Evolutionary conservation across 2,888 invertebrate species (phyloP).

Genomic region (Cerceris ruficornis): DNA sequence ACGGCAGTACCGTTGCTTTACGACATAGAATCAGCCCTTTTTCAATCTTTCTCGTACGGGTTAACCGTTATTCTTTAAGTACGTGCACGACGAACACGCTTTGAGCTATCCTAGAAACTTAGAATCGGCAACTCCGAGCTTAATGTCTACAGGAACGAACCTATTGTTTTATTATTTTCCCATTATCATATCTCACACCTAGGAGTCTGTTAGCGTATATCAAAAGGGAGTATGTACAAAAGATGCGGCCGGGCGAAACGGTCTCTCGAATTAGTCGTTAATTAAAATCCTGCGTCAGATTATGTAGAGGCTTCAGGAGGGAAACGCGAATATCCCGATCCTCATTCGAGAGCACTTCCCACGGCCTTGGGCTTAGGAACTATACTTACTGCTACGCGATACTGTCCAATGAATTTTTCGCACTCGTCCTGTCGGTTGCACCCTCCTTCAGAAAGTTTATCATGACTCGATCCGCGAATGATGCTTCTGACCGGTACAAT

Average conservation of each 20-base stretch:
- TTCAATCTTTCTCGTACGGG: not conserved
- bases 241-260: constrained; percentile 27
- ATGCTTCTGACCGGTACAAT: constrained; percentile 33
- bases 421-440: constrained; percentile 12
- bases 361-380: constrained; percentile 71
- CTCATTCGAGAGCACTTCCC: constrained; percentile 26
- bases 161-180: constrained; percentile 40
- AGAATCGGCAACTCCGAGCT: constrained; percentile 60
- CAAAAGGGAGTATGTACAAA: constrained; percentile 77
- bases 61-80: constrained; percentile 53
- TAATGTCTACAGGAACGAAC: constrained; percentile 70
- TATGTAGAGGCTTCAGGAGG: not conserved
- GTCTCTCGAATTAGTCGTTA: constrained; percentile 10
- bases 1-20: no score
- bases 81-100: constrained; percentile 57
- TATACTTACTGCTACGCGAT: constrained; percentile 77
- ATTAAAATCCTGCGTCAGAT: not conserved
- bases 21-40: not conserved
- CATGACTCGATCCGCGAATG: constrained; percentile 14
- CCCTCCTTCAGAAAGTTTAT: not conserved
- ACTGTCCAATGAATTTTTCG: constrained; percentile 60
- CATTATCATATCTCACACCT: constrained; percentile 56
- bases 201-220: constrained; percentile 71
- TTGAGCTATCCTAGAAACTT: constrained; percentile 39
- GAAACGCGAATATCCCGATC: not conserved